Evolutionary conservation across 1,140 invertebrate genomes (phyloP), one percentile per base, ranked within the genome.

Genomic region (Antheraea mylitta): DNA sequence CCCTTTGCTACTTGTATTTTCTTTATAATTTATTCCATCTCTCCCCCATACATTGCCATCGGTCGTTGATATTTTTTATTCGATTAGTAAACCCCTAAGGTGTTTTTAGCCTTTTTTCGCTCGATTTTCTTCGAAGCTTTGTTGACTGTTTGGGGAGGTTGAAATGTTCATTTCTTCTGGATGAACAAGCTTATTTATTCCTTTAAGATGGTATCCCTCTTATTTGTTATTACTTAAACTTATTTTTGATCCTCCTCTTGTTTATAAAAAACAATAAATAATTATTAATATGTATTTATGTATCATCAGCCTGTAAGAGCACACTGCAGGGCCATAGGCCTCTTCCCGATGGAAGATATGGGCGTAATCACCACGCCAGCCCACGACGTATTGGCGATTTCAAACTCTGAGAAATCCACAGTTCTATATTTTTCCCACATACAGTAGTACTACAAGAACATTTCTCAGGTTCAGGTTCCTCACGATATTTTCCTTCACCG

Each of bases 21-120:
- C 90, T 89, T 91, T 88, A 89, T 92, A 92, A 91, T 90, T 92
- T 92, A 90, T 92, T 92, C 91, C 82, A 83, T 91, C 89, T 83
- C 86, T 89, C 85, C 86, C 60, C 86, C 85, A 90, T 83, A 90
- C 91, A 87, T 90, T 85, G 84, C 81, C 89, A 90, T 90, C 84
- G 86, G 87, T 83, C 87, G 87, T 87, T 92, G 92, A 93, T 93
- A 93, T 93, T 93, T 93, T 92, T 93, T 93, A 93, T 93, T 93
- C 92, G 92, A 93, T 93, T 93, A 93, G 92, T 91, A 92, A 92
- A 90, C 92, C 92, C 92, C 92, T 87, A 89, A 92, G 92, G 92
- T 92, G 91, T 92, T 93, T 92, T 93, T 93, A 93, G 90, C 86
- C 90, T 91, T 92, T 92, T 93, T 92, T 92, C 87, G 86, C 82